Percentiles rank a stretch among this genome's conserved stretches.
Evolutionary conservation across 2,797 vertebrate genomes (phyloP).

Genomic region (Morus bassanus): DNA sequence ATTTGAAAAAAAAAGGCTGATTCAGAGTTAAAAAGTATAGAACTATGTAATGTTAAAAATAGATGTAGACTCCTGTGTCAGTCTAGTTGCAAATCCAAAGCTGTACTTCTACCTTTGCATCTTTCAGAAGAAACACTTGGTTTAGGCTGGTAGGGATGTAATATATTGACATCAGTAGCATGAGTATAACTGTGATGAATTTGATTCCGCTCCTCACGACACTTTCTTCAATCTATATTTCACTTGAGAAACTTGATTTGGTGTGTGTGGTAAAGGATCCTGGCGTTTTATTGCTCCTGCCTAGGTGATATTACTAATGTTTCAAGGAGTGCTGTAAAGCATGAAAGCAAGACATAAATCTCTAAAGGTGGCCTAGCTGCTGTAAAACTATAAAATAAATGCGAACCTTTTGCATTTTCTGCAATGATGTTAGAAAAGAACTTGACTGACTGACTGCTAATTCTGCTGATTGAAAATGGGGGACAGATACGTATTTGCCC

Average conservation of each 20-base stretch:
- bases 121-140: background rate
- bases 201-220: slow-evolving; percentile 11
- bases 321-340: slow-evolving; percentile 51
- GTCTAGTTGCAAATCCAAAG: background rate
- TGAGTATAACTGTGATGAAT: background rate
- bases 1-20: background rate
- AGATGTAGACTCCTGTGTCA: background rate
- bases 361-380: background rate
- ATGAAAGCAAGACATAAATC: slow-evolving; percentile 51
- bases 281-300: slow-evolving; percentile 42
- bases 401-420: slow-evolving; percentile 8
- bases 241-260: slow-evolving; percentile 47
- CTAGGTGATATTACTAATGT: slow-evolving; percentile 52
- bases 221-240: slow-evolving; percentile 31
- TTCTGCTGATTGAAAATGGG: slow-evolving; percentile 25
- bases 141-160: background rate
- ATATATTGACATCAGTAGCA: slow-evolving; percentile 24
- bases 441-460: slow-evolving; percentile 10
- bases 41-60: background rate
- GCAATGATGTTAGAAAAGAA: slow-evolving; percentile 35
- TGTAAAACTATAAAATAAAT: slow-evolving; percentile 30
- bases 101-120: background rate
- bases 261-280: slow-evolving; percentile 32
- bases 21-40: background rate
- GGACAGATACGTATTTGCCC: background rate